Conservation (phyloP, 2,113 vertebrate species). For the Daboia siamensis region DNA sequence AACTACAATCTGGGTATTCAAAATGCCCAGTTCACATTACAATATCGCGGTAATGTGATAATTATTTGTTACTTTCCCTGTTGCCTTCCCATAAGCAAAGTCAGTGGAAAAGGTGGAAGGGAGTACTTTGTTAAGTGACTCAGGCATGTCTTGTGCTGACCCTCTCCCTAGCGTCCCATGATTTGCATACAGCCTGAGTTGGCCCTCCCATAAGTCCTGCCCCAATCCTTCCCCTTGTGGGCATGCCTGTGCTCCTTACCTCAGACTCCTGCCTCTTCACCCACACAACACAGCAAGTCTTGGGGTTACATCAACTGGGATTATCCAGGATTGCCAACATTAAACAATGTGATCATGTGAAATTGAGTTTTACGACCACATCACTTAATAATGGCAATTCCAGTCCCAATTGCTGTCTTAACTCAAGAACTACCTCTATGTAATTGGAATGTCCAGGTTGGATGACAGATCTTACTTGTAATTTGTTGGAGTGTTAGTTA, state of each 20-base stretch:
- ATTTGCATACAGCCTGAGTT: not conserved
- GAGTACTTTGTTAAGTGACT: not conserved
- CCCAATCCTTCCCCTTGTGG: not conserved
- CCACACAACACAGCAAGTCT: not conserved
- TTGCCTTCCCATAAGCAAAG: not conserved
- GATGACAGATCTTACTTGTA: not conserved
- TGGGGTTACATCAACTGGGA: not conserved
- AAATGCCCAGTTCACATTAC: not conserved
- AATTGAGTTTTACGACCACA: not conserved
- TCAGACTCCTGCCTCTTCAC: not conserved
- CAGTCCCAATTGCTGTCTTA: not conserved
- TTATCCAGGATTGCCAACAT: not conserved
- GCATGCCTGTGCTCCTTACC: not conserved
- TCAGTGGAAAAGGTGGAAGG: not conserved
- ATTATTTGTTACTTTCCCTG: not conserved
- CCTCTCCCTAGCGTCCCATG: not conserved
- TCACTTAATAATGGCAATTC: not conserved
- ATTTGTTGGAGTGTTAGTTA: not conserved
- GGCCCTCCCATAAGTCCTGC: not conserved
- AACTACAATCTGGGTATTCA: not conserved
- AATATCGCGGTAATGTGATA: not conserved
- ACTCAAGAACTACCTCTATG: not conserved
- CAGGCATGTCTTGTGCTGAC: not conserved
- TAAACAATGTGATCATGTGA: not conserved
- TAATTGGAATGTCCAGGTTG: not conserved